Percentiles rank a stretch among this genome's conserved stretches.
phyloP scores from a whole-genome alignment of 2,888 invertebrate genomes.

The Drosophila mayaguana region DNA sequence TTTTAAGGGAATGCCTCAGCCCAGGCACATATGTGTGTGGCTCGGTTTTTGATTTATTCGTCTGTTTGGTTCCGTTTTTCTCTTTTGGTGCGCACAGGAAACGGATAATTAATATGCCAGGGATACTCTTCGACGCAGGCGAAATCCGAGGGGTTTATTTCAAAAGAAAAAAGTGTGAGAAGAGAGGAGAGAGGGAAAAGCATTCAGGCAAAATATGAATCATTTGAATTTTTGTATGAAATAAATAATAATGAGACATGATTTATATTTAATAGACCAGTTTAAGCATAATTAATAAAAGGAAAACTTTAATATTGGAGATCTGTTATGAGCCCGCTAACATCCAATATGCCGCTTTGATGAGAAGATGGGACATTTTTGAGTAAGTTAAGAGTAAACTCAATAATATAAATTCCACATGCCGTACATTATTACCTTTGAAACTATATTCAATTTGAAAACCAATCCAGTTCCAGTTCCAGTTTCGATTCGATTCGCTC shows the following conservation, averaged over 20 bases:
- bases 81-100: constrained; percentile 18
- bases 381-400: too few species aligned
- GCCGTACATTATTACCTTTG: background rate
- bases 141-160: background rate
- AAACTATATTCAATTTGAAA: background rate
- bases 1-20: constrained; percentile 29
- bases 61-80: background rate
- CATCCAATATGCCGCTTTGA: too few species aligned
- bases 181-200: background rate
- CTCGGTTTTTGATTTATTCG: constrained; percentile 56
- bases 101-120: constrained; percentile 45
- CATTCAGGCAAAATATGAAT: constrained; percentile 23
- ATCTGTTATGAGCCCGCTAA: too few species aligned
- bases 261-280: constrained; percentile 48
- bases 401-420: background rate
- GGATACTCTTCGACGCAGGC: constrained; percentile 6
- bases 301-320: background rate
- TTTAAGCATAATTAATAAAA: background rate
- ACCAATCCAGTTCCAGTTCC: background rate
- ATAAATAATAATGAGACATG: constrained; percentile 13
- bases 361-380: too few species aligned
- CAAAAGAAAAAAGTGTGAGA: background rate
- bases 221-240: background rate
- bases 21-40: constrained; percentile 8
- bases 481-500: too few species aligned